Evolutionary conservation across 2,888 invertebrate genomes (phyloP).

Genomic region (Cephus pygmeus): DNA sequence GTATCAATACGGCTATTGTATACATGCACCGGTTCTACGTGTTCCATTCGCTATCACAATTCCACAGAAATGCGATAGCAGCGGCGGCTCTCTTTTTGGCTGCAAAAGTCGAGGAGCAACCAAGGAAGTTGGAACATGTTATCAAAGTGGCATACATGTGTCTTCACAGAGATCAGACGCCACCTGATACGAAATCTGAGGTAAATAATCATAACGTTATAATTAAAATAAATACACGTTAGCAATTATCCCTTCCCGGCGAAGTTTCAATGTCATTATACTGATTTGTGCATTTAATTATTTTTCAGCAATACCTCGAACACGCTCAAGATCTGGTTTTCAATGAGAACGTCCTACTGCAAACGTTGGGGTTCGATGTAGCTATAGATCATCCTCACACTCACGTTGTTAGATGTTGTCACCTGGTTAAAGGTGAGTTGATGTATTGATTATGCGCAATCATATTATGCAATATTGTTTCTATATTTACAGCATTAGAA

Average conservation of each 20-base stretch:
- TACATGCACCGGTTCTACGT: constrained; percentile 99
- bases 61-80: constrained; percentile 94
- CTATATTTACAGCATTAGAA: no score
- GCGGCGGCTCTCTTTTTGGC: constrained; percentile 96
- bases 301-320: constrained; percentile 71
- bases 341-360: constrained; percentile 96
- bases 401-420: constrained; percentile 95
- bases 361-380: constrained; percentile 98
- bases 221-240: constrained; percentile 14
- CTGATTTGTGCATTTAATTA: no score
- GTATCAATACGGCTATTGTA: constrained; percentile 98
- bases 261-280: no score
- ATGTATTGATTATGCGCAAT: not conserved
- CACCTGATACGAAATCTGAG: constrained; percentile 82
- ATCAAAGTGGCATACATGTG: constrained; percentile 93
- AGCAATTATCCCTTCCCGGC: not conserved
- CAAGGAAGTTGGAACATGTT: constrained; percentile 96
- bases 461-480: no score
- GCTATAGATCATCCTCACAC: constrained; percentile 99
- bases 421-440: constrained; percentile 89
- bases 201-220: constrained; percentile 57
- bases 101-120: constrained; percentile 99
- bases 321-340: constrained; percentile 94
- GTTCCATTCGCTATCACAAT: constrained; percentile 96
- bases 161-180: constrained; percentile 76